Evolutionary conservation across 2,113 vertebrate species (phyloP).

Genomic region (Ctenodactylus gundi): DNA sequence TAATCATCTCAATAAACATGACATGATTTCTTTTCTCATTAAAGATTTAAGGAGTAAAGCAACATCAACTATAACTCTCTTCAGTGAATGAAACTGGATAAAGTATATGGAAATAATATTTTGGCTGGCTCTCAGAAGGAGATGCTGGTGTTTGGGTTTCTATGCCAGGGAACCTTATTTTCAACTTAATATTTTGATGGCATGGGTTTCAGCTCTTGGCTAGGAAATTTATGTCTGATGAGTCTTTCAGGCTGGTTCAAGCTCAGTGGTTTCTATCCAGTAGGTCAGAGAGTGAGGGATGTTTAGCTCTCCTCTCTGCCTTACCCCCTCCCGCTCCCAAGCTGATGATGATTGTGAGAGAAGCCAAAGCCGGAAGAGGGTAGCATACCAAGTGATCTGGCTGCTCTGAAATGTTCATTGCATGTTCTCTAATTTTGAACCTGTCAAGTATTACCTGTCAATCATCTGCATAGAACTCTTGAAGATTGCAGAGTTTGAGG

Average conservation of each 20-base stretch:
- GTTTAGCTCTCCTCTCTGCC: not conserved
- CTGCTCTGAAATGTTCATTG: constrained; percentile 70
- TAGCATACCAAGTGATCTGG: constrained; percentile 64
- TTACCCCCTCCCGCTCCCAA: not conserved
- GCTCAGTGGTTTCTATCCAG: not conserved
- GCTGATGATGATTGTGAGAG: constrained; percentile 49
- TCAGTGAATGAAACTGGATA: constrained; percentile 57
- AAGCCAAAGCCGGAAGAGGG: constrained; percentile 56
- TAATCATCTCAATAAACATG: constrained; percentile 64
- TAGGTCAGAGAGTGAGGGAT: not conserved
- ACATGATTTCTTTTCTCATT: constrained; percentile 69
- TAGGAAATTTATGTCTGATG: not conserved
- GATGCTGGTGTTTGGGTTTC: constrained; percentile 54
- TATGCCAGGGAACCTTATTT: constrained; percentile 13
- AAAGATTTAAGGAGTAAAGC: constrained; percentile 74
- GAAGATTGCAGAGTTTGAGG: constrained; percentile 63
- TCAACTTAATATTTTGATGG: constrained; percentile 14
- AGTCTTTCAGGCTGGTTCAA: constrained; percentile 22
- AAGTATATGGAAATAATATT: constrained; percentile 59
- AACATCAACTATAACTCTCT: constrained; percentile 34
- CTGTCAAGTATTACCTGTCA: constrained; percentile 74
- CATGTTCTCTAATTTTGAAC: constrained; percentile 74
- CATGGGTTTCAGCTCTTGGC: constrained; percentile 38
- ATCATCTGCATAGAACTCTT: constrained; percentile 70
- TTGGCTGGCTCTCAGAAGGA: constrained; percentile 67